phyloP scores from a whole-genome alignment of 2,888 invertebrate genomes.

The Volucella inflata region DNA sequence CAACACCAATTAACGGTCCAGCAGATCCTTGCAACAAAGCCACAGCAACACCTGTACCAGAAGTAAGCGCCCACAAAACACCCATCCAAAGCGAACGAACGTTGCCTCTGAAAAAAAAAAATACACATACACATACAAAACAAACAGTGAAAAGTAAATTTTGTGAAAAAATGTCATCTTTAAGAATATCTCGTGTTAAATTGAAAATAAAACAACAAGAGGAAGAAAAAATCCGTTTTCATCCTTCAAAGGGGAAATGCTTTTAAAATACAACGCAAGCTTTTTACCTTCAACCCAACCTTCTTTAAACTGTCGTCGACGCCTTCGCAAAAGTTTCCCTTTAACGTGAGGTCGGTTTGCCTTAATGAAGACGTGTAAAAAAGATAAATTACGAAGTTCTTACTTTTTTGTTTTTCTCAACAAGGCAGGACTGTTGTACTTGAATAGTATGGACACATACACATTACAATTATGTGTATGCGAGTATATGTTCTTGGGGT shows the following conservation, averaged over 20 bases:
- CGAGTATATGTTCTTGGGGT: background rate
- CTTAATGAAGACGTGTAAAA: constrained; percentile 43
- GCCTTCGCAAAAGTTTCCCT: constrained; percentile 17
- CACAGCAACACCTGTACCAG: constrained; percentile 92
- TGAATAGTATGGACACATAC: background rate
- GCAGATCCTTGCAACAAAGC: constrained; percentile 93
- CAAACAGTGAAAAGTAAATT: constrained; percentile 30
- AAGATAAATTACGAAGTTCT: constrained; percentile 18
- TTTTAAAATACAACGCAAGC: constrained; percentile 71
- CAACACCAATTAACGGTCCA: constrained; percentile 93
- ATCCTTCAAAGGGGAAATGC: constrained; percentile 25
- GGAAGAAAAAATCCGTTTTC: background rate
- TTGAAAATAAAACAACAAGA: constrained; percentile 1
- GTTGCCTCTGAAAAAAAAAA: constrained; percentile 86
- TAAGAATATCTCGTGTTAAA: constrained; percentile 3
- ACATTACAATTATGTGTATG: background rate
- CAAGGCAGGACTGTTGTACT: too few relatives aligned
- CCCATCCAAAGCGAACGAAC: constrained; percentile 90
- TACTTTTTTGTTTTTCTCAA: background rate
- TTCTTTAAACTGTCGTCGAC: background rate
- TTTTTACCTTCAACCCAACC: constrained; percentile 6
- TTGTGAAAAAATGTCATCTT: constrained; percentile 4
- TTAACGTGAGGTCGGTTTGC: constrained; percentile 18
- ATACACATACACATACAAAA: background rate
- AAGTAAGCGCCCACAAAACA: constrained; percentile 89